These are phyloP conservation scores for Nanorana parkeri DNA, from an alignment of 2,113 vertebrate genomes.

Conservation along the genomic window DNA sequence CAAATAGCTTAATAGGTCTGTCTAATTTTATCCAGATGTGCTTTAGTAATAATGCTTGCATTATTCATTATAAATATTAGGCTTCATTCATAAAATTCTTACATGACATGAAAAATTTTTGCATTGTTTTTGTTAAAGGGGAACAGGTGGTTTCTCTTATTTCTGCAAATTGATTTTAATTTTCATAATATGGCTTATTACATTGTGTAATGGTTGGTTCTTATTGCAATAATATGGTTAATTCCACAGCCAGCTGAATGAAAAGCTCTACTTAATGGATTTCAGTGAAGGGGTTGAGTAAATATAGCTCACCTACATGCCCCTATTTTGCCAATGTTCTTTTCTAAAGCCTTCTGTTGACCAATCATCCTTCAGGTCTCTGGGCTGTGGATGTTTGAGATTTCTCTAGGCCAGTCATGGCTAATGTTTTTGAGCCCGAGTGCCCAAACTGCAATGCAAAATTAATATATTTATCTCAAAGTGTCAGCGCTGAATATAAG, in stretches of 20 bases:
- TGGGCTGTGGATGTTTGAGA: no score
- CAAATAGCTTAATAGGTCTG: slow-evolving; percentile 35
- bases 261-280: no score
- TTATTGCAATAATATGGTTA: background rate
- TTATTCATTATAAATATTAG: slow-evolving; percentile 11
- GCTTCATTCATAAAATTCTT: slow-evolving; percentile 32
- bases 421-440: no score
- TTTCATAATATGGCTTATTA: background rate
- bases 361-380: no score
- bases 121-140: background rate
- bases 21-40: slow-evolving; percentile 38
- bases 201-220: background rate
- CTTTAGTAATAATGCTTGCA: slow-evolving; percentile 17
- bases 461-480: no score
- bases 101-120: background rate
- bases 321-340: no score
- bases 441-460: no score
- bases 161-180: background rate
- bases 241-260: background rate
- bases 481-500: no score
- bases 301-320: no score
- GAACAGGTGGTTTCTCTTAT: background rate
- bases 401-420: no score
- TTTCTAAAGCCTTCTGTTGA: no score
- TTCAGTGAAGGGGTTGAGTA: no score